Percentiles rank a stretch among this genome's conserved stretches.
Conservation (phyloP, 2,797 vertebrate genomes). For the Phrynocephalus vlangalii region DNA sequence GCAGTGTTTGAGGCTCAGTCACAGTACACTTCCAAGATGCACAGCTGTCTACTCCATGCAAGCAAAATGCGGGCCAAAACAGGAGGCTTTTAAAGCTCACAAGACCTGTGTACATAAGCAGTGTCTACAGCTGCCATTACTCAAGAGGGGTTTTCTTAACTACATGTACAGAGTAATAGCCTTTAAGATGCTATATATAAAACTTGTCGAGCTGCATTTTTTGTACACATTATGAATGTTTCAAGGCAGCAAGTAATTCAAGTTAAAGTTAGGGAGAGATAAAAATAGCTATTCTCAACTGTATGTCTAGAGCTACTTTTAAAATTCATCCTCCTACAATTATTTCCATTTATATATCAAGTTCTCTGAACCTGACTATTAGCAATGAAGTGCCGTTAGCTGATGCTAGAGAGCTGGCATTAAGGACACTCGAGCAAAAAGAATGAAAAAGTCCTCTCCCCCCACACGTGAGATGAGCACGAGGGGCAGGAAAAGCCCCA, state of each 20-base stretch:
- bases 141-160: constrained; percentile 13
- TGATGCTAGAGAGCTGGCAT: constrained; percentile 1
- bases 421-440: neutral
- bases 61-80: neutral
- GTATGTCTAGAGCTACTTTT: constrained; percentile 47
- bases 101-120: constrained; percentile 8
- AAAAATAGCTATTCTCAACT: constrained; percentile 54
- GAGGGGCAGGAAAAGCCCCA: too few relatives aligned
- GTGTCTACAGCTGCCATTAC: constrained; percentile 8
- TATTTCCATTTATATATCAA: constrained; percentile 42
- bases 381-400: constrained; percentile 9
- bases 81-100: constrained; percentile 30
- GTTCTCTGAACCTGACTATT: constrained; percentile 14
- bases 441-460: too few relatives aligned
- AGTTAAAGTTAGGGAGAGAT: constrained; percentile 55
- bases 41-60: neutral
- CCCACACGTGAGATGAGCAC: too few relatives aligned
- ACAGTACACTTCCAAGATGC: neutral
- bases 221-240: constrained; percentile 18
- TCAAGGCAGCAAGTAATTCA: constrained; percentile 50
- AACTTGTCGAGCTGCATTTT: constrained; percentile 13
- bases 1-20: neutral
- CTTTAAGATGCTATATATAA: constrained; percentile 32
- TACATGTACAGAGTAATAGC: neutral
- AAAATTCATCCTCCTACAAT: constrained; percentile 59